Conservation (phyloP, 2,888 invertebrate genomes). For the Alitta virens region DNA sequence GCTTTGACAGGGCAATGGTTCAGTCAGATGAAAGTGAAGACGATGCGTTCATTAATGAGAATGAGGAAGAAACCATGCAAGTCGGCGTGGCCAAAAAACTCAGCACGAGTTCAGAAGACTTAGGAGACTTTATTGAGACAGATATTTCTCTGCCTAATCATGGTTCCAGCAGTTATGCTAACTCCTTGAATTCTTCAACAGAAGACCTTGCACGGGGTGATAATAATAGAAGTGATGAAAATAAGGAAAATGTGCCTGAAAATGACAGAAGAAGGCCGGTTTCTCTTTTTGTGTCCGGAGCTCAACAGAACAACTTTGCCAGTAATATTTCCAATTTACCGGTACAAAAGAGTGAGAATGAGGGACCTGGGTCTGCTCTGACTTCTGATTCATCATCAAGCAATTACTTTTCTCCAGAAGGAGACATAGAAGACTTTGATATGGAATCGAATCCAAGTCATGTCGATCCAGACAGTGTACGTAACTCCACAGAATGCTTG, state of each 20-base stretch:
- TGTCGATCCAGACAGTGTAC: background rate
- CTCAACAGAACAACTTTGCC: too few relatives aligned
- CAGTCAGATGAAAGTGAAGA: background rate
- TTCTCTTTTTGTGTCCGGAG: too few relatives aligned
- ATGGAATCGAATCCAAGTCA: background rate
- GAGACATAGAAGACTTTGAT: background rate
- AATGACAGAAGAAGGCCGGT: too few relatives aligned
- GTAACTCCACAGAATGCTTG: background rate
- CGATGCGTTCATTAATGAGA: too few relatives aligned
- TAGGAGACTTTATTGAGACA: slow-evolving; percentile 51
- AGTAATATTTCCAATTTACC: too few relatives aligned
- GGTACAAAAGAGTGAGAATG: too few relatives aligned
- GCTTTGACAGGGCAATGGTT: background rate
- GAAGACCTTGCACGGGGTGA: background rate
- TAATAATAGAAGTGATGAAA: too few relatives aligned
- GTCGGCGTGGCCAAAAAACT: background rate
- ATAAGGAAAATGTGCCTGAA: too few relatives aligned
- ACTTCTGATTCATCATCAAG: background rate
- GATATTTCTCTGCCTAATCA: slow-evolving; percentile 32
- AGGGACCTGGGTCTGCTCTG: background rate
- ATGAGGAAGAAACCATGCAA: background rate
- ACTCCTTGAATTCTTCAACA: background rate
- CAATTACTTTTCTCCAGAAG: background rate
- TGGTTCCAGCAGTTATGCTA: background rate
- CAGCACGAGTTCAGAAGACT: slow-evolving; percentile 34